Percentiles rank a stretch among this genome's conserved stretches.
Evolutionary conservation across 2,888 invertebrate species (phyloP).

Genomic region (Choreutis nemorana): DNA sequence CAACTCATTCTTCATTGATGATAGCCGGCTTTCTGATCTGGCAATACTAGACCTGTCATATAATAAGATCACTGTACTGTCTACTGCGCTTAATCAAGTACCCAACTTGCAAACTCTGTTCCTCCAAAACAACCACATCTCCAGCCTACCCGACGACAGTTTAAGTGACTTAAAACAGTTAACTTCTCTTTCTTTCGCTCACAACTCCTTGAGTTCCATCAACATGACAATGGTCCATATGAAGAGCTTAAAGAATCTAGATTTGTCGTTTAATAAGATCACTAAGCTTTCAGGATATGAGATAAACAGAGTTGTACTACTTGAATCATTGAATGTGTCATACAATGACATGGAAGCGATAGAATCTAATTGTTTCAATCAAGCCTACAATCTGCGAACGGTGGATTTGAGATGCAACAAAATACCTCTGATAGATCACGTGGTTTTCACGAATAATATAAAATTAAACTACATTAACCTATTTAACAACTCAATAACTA

Average conservation of each 20-base stretch:
- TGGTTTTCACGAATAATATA: slow-evolving; percentile 31
- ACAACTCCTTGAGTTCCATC: slow-evolving; percentile 29
- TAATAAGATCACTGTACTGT: slow-evolving; percentile 25
- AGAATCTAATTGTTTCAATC: slow-evolving; percentile 35
- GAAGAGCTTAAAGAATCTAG: slow-evolving; percentile 24
- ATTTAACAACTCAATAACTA: slow-evolving; percentile 27
- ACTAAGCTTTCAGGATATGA: slow-evolving; percentile 28
- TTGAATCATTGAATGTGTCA: slow-evolving; percentile 34
- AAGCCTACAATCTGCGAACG: slow-evolving; percentile 22
- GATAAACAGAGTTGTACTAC: slow-evolving; percentile 24
- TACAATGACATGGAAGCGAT: slow-evolving; percentile 30
- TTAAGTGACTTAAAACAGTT: slow-evolving; percentile 26
- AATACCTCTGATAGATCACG: slow-evolving; percentile 28
- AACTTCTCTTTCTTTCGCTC: slow-evolving; percentile 20
- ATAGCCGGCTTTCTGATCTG: slow-evolving; percentile 16
- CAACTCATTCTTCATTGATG: slow-evolving; percentile 21
- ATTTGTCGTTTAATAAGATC: slow-evolving; percentile 32
- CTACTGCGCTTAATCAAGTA: slow-evolving; percentile 17
- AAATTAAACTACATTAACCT: slow-evolving; percentile 30
- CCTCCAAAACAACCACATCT: slow-evolving; percentile 30
- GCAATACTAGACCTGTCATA: slow-evolving; percentile 30
- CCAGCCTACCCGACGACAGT: slow-evolving; percentile 22
- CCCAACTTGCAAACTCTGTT: slow-evolving; percentile 23
- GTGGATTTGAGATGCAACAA: slow-evolving; percentile 38
- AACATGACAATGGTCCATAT: slow-evolving; percentile 32